Evolutionary conservation across 2,113 vertebrate species (phyloP), one percentile per base, ranked within the genome.

Genomic region (Sorex fumeus): DNA sequence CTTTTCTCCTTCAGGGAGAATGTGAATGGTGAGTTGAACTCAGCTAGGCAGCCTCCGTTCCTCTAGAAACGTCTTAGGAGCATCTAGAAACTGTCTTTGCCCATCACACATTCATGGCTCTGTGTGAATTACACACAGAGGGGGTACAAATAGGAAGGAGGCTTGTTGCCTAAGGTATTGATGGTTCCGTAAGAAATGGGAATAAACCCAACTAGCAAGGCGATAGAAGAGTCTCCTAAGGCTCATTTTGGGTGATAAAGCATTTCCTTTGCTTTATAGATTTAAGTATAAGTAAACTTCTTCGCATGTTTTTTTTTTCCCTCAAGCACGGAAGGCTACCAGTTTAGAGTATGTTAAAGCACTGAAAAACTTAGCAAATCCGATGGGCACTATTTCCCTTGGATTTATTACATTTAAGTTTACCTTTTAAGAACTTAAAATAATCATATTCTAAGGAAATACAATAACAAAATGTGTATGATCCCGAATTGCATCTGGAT

Each of bases 401-500:
- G 57, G 34, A 62, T 83, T 86, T 78, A 85, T 70, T 78, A 66
- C 64, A 13, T 89, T 77, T 72, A 45, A 69, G 7, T 75, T 62
- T 92, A 4, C 13, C 8, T 60, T 91, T 84, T 15, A 81, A 2
- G 60, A 85, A 72, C 18, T 91, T 82, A 83, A 77, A 62, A 66
- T 40, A 36, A 40, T 30, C 3, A 28, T 64, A 1, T 79, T 60
- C 32, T 75, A 70, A 89, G 84, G 67, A 88, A 60, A 77, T 86
- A n/a, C 2, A 50, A 28, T 69, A 36, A 60, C 28, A 78, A 70
- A 76, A 62, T 69, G 6, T 87, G 0, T 67, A 40, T 87, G 18
- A 87, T 81, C 45, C 6, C 72, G 43, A 34, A 67, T 91, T 84
- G 16, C 32, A 64, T 76, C 32, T 85, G 84, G 79, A 67, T 84